Evolutionary conservation across 1,140 invertebrate genomes (phyloP).

Genomic region (Berghia stephanieae): DNA sequence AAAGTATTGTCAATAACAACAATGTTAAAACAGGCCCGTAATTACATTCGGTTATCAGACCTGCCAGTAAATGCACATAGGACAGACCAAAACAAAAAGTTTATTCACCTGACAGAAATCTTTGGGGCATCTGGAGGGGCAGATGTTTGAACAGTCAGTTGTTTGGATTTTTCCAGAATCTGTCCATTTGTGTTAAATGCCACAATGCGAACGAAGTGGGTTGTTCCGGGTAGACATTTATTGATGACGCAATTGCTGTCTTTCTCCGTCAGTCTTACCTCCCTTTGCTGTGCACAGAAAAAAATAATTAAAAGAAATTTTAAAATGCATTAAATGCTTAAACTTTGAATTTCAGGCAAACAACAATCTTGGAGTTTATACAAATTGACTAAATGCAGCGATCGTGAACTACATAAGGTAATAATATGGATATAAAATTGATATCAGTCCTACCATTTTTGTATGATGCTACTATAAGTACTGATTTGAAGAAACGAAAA

Average conservation of each 20-base stretch:
- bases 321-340: not conserved
- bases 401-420: too few relatives aligned
- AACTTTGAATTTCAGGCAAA: not conserved
- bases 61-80: too few relatives aligned
- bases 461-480: too few relatives aligned
- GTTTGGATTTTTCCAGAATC: slow-evolving; percentile 61
- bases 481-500: too few relatives aligned
- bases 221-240: slow-evolving; percentile 64
- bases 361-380: too few relatives aligned
- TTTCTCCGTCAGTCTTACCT: slow-evolving; percentile 55
- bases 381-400: too few relatives aligned
- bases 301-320: not conserved
- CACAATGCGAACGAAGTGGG: slow-evolving; percentile 63
- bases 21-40: too few relatives aligned
- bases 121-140: slow-evolving; percentile 61
- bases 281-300: slow-evolving; percentile 57
- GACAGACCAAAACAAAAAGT: too few relatives aligned
- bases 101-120: slow-evolving; percentile 57
- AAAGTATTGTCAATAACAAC: too few relatives aligned
- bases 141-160: slow-evolving; percentile 64
- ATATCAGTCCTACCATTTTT: too few relatives aligned
- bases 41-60: too few relatives aligned
- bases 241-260: slow-evolving; percentile 64
- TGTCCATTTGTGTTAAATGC: slow-evolving; percentile 54
- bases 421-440: too few relatives aligned